Evolutionary conservation across 2,113 vertebrate genomes (phyloP), one percentile per base, ranked within the genome.

Genomic region (Scatophagus argus): DNA sequence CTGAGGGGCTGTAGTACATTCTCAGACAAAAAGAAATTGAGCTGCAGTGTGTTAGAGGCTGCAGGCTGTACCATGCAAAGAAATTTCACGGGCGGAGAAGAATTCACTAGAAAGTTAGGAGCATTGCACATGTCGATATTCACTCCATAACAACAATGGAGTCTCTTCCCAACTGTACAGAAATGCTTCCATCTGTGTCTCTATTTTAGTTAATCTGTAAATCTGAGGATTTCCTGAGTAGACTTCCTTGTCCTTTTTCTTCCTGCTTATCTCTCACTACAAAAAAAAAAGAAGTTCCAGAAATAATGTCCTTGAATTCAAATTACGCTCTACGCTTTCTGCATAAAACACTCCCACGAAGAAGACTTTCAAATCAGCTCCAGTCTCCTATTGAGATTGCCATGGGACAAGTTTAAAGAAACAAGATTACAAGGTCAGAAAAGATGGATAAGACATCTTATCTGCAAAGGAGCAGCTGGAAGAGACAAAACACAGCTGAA

Each of bases 401-500:
- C 6, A 9, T 13, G 2, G 46, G 29, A 39, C 34, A 63, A 27
- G 51, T 60, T 85, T 79, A 31, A 63, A 61, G 23, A 82, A 41
- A 79, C 5, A 55, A 8, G 29, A 47, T 25, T 60, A 58, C 70
- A 84, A 82, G 70, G 84, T 88, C 54, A 77, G 46, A 83, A 63
- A 78, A 47, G 54, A 68, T 38, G 23, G 66, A 81, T 72, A 77
- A 78, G 34, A 65, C 1, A 31, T 72, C 81, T 89, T 88, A 91
- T 93, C 88, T 89, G 65, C 64, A 88, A 86, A 90, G 54, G 38
- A 88, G 85, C 91, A 93, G 92, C 86, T 91, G 93, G 81, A 68
- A 39, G 23, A 85, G 51, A 85, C 84, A 61, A 81, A 89, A 64
- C 81, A 85, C 67, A 81, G 79, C 84, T 86, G 78, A 86, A 82